A percentile compares a stretch with the other conserved stretches of the same genome.
Conservation (phyloP, 2,888 invertebrate species). For the Calameuta pallipes region DNA sequence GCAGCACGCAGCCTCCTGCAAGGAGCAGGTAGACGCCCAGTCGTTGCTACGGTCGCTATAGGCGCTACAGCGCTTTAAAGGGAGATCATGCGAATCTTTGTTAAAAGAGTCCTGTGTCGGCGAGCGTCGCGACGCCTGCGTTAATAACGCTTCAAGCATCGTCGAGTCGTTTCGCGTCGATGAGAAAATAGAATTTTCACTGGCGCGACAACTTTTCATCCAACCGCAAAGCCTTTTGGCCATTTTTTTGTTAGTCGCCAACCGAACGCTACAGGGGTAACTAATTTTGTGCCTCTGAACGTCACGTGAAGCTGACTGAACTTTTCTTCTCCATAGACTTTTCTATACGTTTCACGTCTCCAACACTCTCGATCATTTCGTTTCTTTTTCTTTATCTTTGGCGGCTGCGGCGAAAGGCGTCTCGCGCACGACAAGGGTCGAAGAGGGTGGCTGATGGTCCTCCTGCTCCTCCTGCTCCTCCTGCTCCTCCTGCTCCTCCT, state of each 20-base stretch:
- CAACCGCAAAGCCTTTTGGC: background rate
- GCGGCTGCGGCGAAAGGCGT: background rate
- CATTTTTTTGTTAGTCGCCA: background rate
- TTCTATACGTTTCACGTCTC: background rate
- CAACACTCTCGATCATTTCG: background rate
- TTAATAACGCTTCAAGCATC: background rate
- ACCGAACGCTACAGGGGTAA: background rate
- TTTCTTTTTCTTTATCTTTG: background rate
- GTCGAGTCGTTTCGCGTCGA: background rate
- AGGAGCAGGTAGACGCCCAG: background rate
- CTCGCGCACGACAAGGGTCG: conserved; percentile 29
- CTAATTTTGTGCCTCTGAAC: background rate
- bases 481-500: too few relatives aligned
- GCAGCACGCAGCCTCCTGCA: background rate
- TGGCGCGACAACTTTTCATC: background rate
- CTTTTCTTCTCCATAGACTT: background rate
- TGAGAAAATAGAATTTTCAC: background rate
- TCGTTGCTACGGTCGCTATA: too few relatives aligned
- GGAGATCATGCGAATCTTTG: background rate
- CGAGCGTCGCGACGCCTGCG: background rate
- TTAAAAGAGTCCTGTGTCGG: background rate
- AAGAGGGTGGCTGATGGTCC: conserved; percentile 18
- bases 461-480: too few relatives aligned
- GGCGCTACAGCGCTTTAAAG: background rate
- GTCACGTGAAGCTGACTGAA: background rate